Conservation (phyloP, 2,888 invertebrate genomes). For the Stenotaenia linearis region DNA sequence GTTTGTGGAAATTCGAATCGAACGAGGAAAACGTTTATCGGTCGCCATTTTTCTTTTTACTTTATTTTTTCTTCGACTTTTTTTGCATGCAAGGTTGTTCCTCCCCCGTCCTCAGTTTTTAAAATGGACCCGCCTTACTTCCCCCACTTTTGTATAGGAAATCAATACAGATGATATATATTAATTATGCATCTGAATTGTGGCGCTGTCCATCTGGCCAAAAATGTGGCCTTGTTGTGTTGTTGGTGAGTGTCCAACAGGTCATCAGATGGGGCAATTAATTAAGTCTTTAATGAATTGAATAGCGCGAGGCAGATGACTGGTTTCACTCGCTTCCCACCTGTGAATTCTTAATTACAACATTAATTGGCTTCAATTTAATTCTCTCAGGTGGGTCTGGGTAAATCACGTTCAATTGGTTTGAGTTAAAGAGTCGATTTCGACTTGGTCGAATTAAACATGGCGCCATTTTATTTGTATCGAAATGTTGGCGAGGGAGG, state of each 20-base stretch:
- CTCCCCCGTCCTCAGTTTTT: slow-evolving; percentile 4
- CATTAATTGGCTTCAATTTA: background rate
- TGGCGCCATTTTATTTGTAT: background rate
- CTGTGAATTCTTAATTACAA: background rate
- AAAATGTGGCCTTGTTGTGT: background rate
- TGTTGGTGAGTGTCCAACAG: slow-evolving; percentile 4
- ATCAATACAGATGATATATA: slow-evolving; percentile 32
- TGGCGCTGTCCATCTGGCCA: slow-evolving; percentile 17
- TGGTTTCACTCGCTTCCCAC: background rate
- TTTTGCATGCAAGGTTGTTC: background rate
- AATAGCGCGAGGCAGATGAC: background rate
- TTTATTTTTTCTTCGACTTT: background rate
- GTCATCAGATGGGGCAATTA: slow-evolving; percentile 7
- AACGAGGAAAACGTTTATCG: background rate
- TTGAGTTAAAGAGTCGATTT: background rate
- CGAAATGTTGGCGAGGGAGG: background rate
- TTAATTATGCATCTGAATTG: slow-evolving; percentile 31
- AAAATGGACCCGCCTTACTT: slow-evolving; percentile 14
- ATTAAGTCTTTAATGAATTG: background rate
- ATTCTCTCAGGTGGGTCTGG: background rate
- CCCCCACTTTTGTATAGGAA: slow-evolving; percentile 30
- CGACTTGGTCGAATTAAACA: background rate
- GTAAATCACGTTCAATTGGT: background rate
- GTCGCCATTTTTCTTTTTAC: background rate
- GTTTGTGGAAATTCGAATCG: no score